phyloP scores from a whole-genome alignment of 2,797 vertebrate species.

The Alectoris magna region DNA sequence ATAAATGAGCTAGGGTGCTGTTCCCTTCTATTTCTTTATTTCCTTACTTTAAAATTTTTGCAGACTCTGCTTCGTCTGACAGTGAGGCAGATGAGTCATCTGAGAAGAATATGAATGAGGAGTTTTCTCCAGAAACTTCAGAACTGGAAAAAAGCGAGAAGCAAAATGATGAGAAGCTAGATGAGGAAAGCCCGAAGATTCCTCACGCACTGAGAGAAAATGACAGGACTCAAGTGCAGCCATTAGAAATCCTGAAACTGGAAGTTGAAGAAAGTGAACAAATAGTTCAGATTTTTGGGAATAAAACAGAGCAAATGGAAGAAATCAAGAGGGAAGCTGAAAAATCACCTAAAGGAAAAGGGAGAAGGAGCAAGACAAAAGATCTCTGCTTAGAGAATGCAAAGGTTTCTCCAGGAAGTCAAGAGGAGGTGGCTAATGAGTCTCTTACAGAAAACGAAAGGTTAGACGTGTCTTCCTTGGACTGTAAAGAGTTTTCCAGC shows the following conservation, averaged over 20 bases:
- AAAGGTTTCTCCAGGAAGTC: slow-evolving; percentile 72
- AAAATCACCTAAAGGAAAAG: slow-evolving; percentile 86
- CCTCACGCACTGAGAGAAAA: slow-evolving; percentile 77
- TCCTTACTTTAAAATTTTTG: slow-evolving; percentile 62
- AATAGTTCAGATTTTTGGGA: slow-evolving; percentile 77
- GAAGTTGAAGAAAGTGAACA: slow-evolving; percentile 80
- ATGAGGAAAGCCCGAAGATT: slow-evolving; percentile 81
- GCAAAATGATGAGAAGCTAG: slow-evolving; percentile 67
- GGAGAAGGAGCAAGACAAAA: slow-evolving; percentile 83
- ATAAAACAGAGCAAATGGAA: slow-evolving; percentile 76
- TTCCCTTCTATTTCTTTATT: not conserved
- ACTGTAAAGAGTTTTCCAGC: slow-evolving; percentile 72
- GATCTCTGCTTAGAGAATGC: slow-evolving; percentile 82
- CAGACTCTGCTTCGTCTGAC: slow-evolving; percentile 93
- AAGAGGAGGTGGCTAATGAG: slow-evolving; percentile 69
- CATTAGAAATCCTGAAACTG: slow-evolving; percentile 78
- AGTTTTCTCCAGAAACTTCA: slow-evolving; percentile 78
- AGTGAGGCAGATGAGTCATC: slow-evolving; percentile 90
- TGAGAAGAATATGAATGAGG: slow-evolving; percentile 88
- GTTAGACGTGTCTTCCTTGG: slow-evolving; percentile 73
- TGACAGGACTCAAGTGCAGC: slow-evolving; percentile 75
- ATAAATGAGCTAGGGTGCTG: not conserved
- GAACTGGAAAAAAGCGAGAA: slow-evolving; percentile 82
- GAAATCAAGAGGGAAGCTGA: slow-evolving; percentile 81
- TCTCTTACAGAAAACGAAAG: slow-evolving; percentile 67